Evolutionary conservation across 2,888 invertebrate genomes (phyloP).

Genomic region (Torymus texanus): DNA sequence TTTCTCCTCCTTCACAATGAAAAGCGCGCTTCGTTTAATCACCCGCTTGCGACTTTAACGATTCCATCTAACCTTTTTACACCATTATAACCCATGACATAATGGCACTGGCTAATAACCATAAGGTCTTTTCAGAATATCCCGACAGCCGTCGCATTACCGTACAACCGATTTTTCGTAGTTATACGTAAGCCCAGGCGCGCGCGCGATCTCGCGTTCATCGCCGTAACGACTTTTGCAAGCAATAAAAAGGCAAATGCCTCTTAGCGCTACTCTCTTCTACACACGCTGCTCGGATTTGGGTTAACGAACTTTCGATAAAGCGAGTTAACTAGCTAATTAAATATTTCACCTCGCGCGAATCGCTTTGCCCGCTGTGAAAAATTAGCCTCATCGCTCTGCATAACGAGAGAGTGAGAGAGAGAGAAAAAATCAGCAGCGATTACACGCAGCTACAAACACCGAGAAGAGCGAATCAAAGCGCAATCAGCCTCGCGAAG

Average conservation of each 20-base stretch:
- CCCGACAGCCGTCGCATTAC: no score
- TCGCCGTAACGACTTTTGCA: slow-evolving; percentile 45
- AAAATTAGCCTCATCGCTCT: slow-evolving; percentile 33
- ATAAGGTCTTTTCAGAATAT: no score
- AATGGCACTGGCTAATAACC: no score
- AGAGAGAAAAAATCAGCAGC: background rate
- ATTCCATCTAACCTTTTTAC: no score
- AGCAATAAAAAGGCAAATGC: slow-evolving; percentile 58
- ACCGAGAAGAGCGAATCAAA: slow-evolving; percentile 37
- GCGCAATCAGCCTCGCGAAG: slow-evolving; percentile 40
- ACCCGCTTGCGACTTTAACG: no score
- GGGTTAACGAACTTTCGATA: slow-evolving; percentile 46
- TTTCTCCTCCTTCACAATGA: no score
- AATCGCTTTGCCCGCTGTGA: slow-evolving; percentile 19
- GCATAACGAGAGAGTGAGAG: background rate
- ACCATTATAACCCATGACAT: no score
- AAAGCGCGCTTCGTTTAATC: no score
- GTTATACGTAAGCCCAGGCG: no score
- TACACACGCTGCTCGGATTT: background rate
- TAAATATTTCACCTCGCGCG: slow-evolving; percentile 44
- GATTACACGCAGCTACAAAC: background rate
- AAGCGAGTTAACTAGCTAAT: slow-evolving; percentile 41
- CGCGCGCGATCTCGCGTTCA: no score
- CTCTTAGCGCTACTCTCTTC: slow-evolving; percentile 4
- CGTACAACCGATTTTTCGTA: no score